Evolutionary conservation across 2,888 invertebrate species (phyloP), one percentile per base, ranked within the genome.

Genomic region (Lasius fuliginosus): DNA sequence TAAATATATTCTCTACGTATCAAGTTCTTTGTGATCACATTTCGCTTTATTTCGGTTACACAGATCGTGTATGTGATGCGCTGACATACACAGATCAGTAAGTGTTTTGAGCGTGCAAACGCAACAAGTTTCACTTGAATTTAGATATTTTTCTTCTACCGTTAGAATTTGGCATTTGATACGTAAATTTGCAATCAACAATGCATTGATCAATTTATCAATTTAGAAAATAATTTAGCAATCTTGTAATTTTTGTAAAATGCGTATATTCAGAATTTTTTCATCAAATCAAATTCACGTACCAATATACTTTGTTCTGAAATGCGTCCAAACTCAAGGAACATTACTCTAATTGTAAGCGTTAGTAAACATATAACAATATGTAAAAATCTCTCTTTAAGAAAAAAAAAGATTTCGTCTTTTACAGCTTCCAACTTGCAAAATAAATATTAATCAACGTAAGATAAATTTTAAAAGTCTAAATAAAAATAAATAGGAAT

Each of bases 321-420:
- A 79, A 83, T 53, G 27, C n/a, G 9, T 84, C 83, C 27, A 71
- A 88, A 90, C 88, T 87, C 85, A 82, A 90, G 88, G 79, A 87
- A 86, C 27, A 6, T 76, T 67, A 69, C 30, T 30, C 69, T 69
- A 77, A 23, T 23, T 23, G 23, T 33, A 36, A 15, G 30, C 12
- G 1, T 56, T 82, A 64, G 33, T 33, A n/a, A 64, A 62, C 49
- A 53, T 36, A 40, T 27, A 83, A 56, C n/a, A 53, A 82, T n/a
- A 27, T 3, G 1, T 58, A 40, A 81, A 81, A 58, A 73, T 65
- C 65, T 64, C 84, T 71, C 42, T 82, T n/a, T 15, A 4, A 9
- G 23, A 18, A 27, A 40, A 60, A 65, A 81, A 53, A 12, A 65
- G 23, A 65, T 46, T 71, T 71, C 46, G 33, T 67, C n/a, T 62